Evolutionary conservation across 2,888 invertebrate species (phyloP).

Genomic region (Priocnemis perturbator): DNA sequence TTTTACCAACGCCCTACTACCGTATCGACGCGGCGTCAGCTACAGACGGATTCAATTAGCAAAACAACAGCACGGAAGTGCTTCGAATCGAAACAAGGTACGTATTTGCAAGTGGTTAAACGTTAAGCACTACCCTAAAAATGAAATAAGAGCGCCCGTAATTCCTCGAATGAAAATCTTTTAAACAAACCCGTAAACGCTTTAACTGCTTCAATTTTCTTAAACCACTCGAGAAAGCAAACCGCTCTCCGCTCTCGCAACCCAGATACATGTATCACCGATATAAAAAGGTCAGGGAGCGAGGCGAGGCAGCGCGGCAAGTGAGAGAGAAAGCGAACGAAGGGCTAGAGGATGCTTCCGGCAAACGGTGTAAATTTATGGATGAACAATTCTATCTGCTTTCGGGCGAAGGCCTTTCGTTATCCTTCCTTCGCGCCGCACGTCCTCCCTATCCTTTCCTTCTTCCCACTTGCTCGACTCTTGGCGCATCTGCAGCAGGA

Average conservation of each 20-base stretch:
- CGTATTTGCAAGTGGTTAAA: too few relatives aligned
- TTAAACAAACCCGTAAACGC: too few relatives aligned
- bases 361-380: slow-evolving; percentile 60
- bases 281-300: slow-evolving; percentile 22
- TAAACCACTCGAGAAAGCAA: too few relatives aligned
- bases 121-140: too few relatives aligned
- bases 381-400: slow-evolving; percentile 54
- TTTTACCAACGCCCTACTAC: too few relatives aligned
- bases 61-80: slow-evolving; percentile 50
- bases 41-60: slow-evolving; percentile 57
- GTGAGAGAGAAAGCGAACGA: slow-evolving; percentile 10
- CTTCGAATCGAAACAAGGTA: too few relatives aligned
- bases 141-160: slow-evolving; percentile 23
- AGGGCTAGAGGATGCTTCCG: slow-evolving; percentile 41
- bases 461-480: neutral
- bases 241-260: too few relatives aligned
- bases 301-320: neutral
- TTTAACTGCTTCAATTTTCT: too few relatives aligned
- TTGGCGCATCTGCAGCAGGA: too few relatives aligned
- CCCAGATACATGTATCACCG: neutral
- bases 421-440: too few relatives aligned
- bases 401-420: slow-evolving; percentile 40
- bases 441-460: too few relatives aligned
- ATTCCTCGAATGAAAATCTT: slow-evolving; percentile 24
- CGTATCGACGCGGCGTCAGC: slow-evolving; percentile 18